These are phyloP conservation scores for Battus philenor DNA, from an alignment of 1,140 invertebrate species.

Conservation along the genomic window DNA sequence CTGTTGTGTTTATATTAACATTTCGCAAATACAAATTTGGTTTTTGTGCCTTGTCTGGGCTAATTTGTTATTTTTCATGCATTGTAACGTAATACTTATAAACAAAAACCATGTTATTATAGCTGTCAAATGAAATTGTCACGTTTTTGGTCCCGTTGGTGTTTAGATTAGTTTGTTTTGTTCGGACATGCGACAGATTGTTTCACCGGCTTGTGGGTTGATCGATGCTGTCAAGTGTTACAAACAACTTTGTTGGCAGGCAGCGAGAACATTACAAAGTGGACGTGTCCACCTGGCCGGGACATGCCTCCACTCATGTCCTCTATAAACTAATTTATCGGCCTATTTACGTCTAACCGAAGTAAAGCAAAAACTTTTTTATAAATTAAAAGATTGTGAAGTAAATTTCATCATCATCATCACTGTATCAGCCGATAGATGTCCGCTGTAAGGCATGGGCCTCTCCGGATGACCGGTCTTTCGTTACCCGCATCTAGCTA, in stretches of 20 bases:
- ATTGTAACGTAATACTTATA: slow-evolving; percentile 1
- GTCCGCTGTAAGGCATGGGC: too few relatives aligned
- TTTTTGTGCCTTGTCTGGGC: slow-evolving; percentile 10
- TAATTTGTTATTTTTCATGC: too few relatives aligned
- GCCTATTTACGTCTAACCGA: slow-evolving; percentile 6
- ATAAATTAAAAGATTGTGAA: too few relatives aligned
- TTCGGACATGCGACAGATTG: slow-evolving; percentile 24
- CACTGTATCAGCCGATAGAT: too few relatives aligned
- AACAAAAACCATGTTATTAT: neutral
- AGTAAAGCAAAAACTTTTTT: too few relatives aligned
- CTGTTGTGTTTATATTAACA: slow-evolving; percentile 9
- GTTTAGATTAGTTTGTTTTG: slow-evolving; percentile 17
- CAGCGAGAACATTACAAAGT: slow-evolving; percentile 31
- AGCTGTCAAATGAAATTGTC: neutral
- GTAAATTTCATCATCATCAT: too few relatives aligned
- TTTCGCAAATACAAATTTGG: slow-evolving; percentile 13
- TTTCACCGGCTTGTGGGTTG: slow-evolving; percentile 34
- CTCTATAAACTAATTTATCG: slow-evolving; percentile 6
- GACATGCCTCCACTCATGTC: slow-evolving; percentile 5
- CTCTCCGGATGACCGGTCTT: too few relatives aligned
- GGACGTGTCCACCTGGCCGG: slow-evolving; percentile 49
- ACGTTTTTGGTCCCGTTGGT: neutral
- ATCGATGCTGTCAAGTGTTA: slow-evolving; percentile 41
- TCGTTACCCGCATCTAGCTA: too few relatives aligned
- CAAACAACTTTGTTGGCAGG: slow-evolving; percentile 48